Base-by-base conservation (phyloP, 2,113 vertebrate genomes). In the Pachyramphus minor region DNA sequence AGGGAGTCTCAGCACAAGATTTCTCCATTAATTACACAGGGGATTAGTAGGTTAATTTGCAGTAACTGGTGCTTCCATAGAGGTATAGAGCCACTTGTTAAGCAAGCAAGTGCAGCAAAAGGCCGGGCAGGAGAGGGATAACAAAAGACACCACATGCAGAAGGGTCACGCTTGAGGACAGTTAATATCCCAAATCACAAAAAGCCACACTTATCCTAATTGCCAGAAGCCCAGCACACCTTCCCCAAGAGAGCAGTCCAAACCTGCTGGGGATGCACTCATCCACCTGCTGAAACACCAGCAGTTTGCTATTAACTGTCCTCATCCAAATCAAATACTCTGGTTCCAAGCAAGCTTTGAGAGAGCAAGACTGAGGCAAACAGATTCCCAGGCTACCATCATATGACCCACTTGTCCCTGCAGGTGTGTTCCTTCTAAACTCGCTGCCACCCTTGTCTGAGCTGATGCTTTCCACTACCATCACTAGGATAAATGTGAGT, bases 21-120 rank as follows among this genome's bases (percentile, higher is more conserved):
- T 77, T 62, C 64, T 87, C 80, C 42, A 21, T 80, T 59, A 80
- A 78, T 89, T 42, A 64, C 71, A 72, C 49, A 44, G 44, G 66
- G 60, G 55, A 84, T 94, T 84, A 93, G 93, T 84, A 55, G 45
- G 93, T 96, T 94, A 92, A 92, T 84, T 90, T 78, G 84, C 81
- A 97, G 92, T 95, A 95, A 94, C 88, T 85, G 95, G 93, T 96
- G 96, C 97, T 96, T 97, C 96, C 96, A 96, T 37, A 95, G 84
- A 97, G 96, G 83, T 96, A 77, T 78, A 91, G 63, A 84, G 94
- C 63, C 79, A 97, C 88, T 41, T 88, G 92, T 96, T 94, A 96
- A 42, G 93, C 87, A 97, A 96, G 96, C 97, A 97, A 95, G 84
- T 50, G 62, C 94, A 91, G 89, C 73, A 86, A 67, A 55, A 81